These are phyloP conservation scores for Plecotus auritus DNA, from an alignment of 2,113 vertebrate genomes.

Conservation along the genomic window DNA sequence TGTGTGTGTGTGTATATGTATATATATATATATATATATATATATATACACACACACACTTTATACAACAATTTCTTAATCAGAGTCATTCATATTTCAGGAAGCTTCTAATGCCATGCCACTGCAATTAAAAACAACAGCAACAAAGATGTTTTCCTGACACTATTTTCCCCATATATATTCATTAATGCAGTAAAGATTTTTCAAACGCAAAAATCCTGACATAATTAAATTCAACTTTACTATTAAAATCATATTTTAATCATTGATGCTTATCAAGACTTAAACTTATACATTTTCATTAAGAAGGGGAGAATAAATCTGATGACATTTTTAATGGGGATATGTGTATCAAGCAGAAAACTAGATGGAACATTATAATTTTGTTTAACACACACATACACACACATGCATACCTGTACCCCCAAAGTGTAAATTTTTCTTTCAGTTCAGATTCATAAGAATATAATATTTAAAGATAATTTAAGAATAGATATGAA, in stretches of 20 bases:
- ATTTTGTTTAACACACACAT: background rate
- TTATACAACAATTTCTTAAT: background rate
- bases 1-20: too few species aligned
- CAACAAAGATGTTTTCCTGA: background rate
- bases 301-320: background rate
- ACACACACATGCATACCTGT: background rate
- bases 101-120: background rate
- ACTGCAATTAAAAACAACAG: background rate
- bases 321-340: background rate
- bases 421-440: background rate
- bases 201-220: background rate
- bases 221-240: background rate
- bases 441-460: background rate
- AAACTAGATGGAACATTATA: background rate
- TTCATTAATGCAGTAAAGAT: conserved; percentile 6
- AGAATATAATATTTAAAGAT: background rate
- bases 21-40: background rate
- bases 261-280: conserved; percentile 30
- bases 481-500: conserved; percentile 49
- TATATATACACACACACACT: background rate
- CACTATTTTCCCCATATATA: background rate
- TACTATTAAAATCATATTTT: conserved; percentile 12
- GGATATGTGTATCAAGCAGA: background rate
- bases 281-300: background rate
- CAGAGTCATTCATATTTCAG: background rate